Base-by-base conservation (phyloP, 2,888 invertebrate genomes). In the Abscondita cerata region DNA sequence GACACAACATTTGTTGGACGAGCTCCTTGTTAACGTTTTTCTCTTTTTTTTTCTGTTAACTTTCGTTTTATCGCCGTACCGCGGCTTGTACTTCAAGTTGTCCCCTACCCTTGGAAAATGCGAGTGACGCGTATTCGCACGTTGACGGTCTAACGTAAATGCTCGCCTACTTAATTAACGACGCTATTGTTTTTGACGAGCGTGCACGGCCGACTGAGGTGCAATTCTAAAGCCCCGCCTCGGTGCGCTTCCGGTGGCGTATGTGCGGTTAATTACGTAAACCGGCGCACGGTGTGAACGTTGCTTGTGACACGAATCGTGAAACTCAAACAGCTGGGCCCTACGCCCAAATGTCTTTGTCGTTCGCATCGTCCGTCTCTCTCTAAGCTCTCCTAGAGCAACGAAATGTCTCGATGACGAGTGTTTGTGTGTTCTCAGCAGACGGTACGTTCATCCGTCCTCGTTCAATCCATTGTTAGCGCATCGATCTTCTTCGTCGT, bases 261-360 rank as follows among this genome's bases (percentile, higher is more conserved):
- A 11, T 11, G 38, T 12, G 38, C 25, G 25, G 25, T 25, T 25
- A 36, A 36, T 36, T n/a, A 15, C 60, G 60, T 60, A 60, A 60
- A 56, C 31, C 31, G 36, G 18, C 41, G 20, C 63, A 59, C 48
- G 44, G 3, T 36, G 55, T 56, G 63, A 59, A 64, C 33, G 56
- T 19, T 11, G 59, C 55, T 36, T 40, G 48, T 47, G 59, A 64
- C 63, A 59, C 59, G 55, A 59, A 59, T 59, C 63, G 63, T 64
- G 63, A 63, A 66, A 66, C 66, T 63, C 58, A 58, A 66, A 66
- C 66, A 66, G 66, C 66, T 66, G 66, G 63, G 62, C 59, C 56
- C 58, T 48, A 58, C 63, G 63, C 46, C 25, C 52, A 18, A 16
- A 31, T 46, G 8, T 59, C 61, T 63, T 63, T 46, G 13, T 60